Evolutionary conservation across 1,140 invertebrate genomes (phyloP).

Genomic region (Hesperophylax magnus): DNA sequence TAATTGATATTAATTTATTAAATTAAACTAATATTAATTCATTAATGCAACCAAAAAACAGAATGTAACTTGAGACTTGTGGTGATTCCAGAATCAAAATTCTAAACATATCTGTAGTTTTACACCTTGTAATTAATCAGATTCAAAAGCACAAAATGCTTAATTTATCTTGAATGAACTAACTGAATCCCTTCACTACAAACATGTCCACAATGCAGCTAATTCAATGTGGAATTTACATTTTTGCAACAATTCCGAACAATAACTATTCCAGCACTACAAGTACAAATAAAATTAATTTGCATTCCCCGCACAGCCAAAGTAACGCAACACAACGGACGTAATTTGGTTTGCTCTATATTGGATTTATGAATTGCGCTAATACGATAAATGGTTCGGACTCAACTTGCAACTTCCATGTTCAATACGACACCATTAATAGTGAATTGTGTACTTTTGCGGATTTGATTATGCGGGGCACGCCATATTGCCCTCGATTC

Average conservation of each 20-base stretch:
- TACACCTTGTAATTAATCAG: no score
- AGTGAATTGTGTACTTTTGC: constrained; percentile 29
- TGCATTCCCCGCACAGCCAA: constrained; percentile 20
- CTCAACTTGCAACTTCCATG: constrained; percentile 31
- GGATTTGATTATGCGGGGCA: constrained; percentile 23
- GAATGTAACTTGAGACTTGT: no score
- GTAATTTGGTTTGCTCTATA: constrained; percentile 34
- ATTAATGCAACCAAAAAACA: no score
- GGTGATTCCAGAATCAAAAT: no score
- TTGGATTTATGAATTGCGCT: constrained; percentile 37
- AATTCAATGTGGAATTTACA: constrained; percentile 2
- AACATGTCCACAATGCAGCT: background rate
- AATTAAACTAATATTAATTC: no score
- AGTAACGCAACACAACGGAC: constrained; percentile 23
- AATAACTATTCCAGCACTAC: background rate
- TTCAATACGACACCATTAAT: constrained; percentile 34
- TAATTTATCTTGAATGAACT: no score
- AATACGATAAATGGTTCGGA: constrained; percentile 25
- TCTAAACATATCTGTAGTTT: no score
- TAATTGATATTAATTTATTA: no score
- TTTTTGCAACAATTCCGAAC: constrained; percentile 24
- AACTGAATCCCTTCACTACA: background rate
- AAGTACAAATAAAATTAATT: constrained; percentile 16
- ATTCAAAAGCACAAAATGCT: no score
- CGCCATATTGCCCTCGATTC: constrained; percentile 24